phyloP scores from a whole-genome alignment of 2,797 vertebrate genomes.

The Podarcis lilfordi region DNA sequence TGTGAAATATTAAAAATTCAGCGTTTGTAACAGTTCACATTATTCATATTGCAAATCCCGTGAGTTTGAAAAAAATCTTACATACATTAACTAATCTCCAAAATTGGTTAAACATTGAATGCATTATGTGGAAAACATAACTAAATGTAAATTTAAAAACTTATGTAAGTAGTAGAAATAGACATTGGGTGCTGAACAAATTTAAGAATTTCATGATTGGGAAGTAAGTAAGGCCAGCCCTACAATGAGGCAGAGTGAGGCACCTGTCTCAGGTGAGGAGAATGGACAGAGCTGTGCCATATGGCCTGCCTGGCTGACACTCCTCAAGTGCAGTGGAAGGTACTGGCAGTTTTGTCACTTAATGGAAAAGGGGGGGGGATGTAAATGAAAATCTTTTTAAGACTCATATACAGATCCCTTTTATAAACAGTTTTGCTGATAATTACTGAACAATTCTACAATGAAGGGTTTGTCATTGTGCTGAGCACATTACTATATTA shows the following conservation, averaged over 20 bases:
- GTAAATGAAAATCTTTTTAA: slow-evolving; percentile 47
- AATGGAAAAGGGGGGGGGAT: slow-evolving; percentile 4
- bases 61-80: slow-evolving; percentile 59
- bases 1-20: slow-evolving; percentile 79
- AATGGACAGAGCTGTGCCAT: too few species aligned
- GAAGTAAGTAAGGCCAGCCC: too few species aligned
- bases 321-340: not conserved
- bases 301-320: too few species aligned
- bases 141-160: too few species aligned
- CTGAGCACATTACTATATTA: too few species aligned
- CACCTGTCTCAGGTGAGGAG: too few species aligned
- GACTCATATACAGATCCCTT: slow-evolving; percentile 34
- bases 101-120: slow-evolving; percentile 62
- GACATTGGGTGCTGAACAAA: too few species aligned
- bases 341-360: not conserved
- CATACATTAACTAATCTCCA: slow-evolving; percentile 61
- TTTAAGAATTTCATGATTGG: too few species aligned
- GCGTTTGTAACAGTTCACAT: slow-evolving; percentile 69
- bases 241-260: too few species aligned
- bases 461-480: too few species aligned
- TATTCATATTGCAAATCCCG: slow-evolving; percentile 75
- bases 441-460: slow-evolving; percentile 46
- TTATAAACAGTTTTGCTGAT: slow-evolving; percentile 52
- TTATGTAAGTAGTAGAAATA: too few species aligned
- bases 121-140: too few species aligned